These are phyloP conservation scores for Speoplatyrhinus poulsoni DNA, from an alignment of 2,113 vertebrate genomes.

Conservation along the genomic window DNA sequence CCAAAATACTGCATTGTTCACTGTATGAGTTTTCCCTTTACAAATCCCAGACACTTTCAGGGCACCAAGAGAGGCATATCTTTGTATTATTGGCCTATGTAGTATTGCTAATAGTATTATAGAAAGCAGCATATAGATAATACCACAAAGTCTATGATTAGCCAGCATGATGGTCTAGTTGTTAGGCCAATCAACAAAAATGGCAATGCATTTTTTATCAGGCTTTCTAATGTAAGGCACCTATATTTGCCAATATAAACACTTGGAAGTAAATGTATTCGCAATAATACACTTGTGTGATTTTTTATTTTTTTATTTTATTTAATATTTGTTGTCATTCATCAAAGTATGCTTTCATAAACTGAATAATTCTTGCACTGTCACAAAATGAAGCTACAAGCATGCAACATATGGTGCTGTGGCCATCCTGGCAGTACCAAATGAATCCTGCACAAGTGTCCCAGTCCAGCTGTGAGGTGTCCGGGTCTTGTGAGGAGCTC, in stretches of 20 bases:
- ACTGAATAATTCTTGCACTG: conserved; percentile 12
- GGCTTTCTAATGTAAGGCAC: too few species aligned
- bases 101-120: neutral
- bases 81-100: neutral
- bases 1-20: neutral
- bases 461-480: conserved; percentile 66
- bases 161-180: too few species aligned
- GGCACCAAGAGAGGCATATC: neutral
- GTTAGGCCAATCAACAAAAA: too few species aligned
- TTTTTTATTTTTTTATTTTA: too few species aligned
- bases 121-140: neutral
- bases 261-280: too few species aligned
- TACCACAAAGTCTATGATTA: too few species aligned
- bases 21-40: neutral
- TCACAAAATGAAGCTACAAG: conserved; percentile 40
- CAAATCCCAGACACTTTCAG: neutral
- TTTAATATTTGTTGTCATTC: too few species aligned
- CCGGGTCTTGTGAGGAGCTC: conserved; percentile 51
- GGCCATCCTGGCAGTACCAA: conserved; percentile 55
- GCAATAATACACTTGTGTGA: too few species aligned
- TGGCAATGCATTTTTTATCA: too few species aligned
- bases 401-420: conserved; percentile 57
- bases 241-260: too few species aligned
- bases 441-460: conserved; percentile 73
- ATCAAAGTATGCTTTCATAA: conserved; percentile 15